phyloP scores from a whole-genome alignment of 1,140 invertebrate species.

The Chymomyza costata region DNA sequence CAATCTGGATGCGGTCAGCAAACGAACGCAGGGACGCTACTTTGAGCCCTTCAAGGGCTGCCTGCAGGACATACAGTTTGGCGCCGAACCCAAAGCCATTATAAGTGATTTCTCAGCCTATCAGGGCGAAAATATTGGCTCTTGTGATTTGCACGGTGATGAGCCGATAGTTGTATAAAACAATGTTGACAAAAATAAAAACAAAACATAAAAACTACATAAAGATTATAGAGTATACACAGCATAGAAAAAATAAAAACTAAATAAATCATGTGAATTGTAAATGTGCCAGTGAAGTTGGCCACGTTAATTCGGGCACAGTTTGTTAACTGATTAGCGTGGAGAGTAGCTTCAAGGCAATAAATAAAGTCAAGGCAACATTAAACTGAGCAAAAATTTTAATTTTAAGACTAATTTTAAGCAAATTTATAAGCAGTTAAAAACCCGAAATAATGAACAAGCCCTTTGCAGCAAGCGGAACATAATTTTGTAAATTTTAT shows the following conservation, averaged over 20 bases:
- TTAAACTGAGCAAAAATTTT: slow-evolving; percentile 26
- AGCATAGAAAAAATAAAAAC: slow-evolving; percentile 4
- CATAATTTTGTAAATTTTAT: slow-evolving; percentile 75
- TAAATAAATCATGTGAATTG: slow-evolving; percentile 4
- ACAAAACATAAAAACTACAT: slow-evolving; percentile 31
- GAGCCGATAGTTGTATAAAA: slow-evolving; percentile 66
- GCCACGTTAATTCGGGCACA: no score
- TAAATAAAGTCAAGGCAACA: no score
- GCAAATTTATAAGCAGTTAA: slow-evolving; percentile 57
- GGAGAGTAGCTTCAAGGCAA: no score
- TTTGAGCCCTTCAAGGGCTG: slow-evolving; percentile 76
- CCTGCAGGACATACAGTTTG: slow-evolving; percentile 74
- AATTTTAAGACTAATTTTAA: slow-evolving; percentile 55
- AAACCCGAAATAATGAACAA: slow-evolving; percentile 17
- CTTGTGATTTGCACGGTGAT: slow-evolving; percentile 76
- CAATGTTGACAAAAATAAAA: slow-evolving; percentile 26
- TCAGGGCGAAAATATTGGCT: slow-evolving; percentile 78
- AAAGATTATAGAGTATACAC: no score
- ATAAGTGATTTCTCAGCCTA: slow-evolving; percentile 77
- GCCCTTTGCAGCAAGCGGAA: slow-evolving; percentile 33
- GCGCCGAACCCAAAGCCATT: slow-evolving; percentile 57
- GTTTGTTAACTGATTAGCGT: no score
- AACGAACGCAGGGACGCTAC: slow-evolving; percentile 74
- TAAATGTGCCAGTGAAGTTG: no score
- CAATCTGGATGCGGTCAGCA: slow-evolving; percentile 63